phyloP scores from a whole-genome alignment of 2,888 invertebrate genomes.

The Salticus scenicus region DNA sequence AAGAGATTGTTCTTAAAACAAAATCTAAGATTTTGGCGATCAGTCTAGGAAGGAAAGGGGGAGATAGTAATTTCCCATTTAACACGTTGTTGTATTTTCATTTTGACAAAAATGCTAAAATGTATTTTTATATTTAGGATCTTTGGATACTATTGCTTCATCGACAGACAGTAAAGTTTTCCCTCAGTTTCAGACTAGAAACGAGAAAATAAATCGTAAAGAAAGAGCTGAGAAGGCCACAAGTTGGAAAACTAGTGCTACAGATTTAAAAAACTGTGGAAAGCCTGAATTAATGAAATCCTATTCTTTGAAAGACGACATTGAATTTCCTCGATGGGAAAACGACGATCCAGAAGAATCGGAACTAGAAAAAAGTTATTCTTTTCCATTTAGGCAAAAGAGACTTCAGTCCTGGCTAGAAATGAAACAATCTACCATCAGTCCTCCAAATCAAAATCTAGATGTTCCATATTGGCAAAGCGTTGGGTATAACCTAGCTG shows the following conservation, averaged over 20 bases:
- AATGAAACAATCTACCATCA: neutral
- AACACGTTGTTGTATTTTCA: no score
- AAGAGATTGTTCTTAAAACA: no score
- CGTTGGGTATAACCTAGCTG: conserved; percentile 16
- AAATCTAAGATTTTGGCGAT: no score
- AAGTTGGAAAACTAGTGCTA: neutral
- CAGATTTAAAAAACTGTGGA: neutral
- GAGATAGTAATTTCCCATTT: no score
- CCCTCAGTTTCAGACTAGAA: neutral
- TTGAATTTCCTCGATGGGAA: neutral
- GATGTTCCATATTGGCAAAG: conserved; percentile 5
- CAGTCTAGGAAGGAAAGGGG: no score
- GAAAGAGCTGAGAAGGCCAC: neutral
- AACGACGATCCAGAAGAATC: neutral
- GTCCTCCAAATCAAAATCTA: neutral
- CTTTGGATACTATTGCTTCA: neutral
- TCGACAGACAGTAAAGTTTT: neutral
- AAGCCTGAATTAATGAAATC: neutral
- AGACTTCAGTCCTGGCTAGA: conserved; percentile 26
- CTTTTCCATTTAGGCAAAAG: conserved; percentile 43
- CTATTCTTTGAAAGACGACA: no score
- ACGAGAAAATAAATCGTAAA: neutral
- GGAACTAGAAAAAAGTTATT: conserved; percentile 23
- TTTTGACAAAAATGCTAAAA: no score
- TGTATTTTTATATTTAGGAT: no score